Percentiles rank a stretch among this genome's conserved stretches.
Conservation (phyloP, 2,797 vertebrate species). For the Myripristis murdjan region DNA sequence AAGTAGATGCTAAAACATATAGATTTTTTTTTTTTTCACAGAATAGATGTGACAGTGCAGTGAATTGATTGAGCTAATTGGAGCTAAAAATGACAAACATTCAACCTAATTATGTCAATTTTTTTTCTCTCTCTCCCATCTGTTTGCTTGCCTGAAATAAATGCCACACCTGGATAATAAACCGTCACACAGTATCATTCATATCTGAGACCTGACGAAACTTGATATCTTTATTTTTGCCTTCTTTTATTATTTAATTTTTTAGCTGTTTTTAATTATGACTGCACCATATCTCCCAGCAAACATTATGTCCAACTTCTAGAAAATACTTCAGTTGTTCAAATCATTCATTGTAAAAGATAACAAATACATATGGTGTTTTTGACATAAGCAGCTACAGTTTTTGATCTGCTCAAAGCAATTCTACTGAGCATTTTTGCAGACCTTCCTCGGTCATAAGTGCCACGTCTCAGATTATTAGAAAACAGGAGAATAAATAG, state of each 20-base stretch:
- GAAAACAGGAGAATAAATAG: too few species aligned
- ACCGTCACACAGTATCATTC: conserved; percentile 8
- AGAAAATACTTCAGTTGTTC: neutral
- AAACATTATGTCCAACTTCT: neutral
- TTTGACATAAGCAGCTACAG: too few species aligned
- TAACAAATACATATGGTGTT: neutral
- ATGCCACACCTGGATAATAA: conserved; percentile 11
- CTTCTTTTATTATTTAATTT: neutral
- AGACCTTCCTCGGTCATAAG: too few species aligned
- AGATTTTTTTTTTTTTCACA: conserved; percentile 43
- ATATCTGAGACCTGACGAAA: conserved; percentile 2
- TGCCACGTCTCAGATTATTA: too few species aligned
- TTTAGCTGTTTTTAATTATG: too few species aligned
- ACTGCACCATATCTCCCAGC: too few species aligned
- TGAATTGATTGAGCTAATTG: conserved; percentile 60
- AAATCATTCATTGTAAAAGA: neutral
- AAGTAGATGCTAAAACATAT: conserved; percentile 6
- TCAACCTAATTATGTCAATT: conserved; percentile 49
- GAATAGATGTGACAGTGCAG: conserved; percentile 37
- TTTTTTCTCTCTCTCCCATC: conserved; percentile 27
- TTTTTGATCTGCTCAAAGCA: too few species aligned
- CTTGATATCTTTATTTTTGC: neutral
- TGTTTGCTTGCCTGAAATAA: conserved; percentile 30
- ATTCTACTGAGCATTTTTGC: too few species aligned
- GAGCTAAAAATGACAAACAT: conserved; percentile 55